Base-by-base conservation (phyloP, 1,140 invertebrate genomes). In the Linepithema humile region DNA sequence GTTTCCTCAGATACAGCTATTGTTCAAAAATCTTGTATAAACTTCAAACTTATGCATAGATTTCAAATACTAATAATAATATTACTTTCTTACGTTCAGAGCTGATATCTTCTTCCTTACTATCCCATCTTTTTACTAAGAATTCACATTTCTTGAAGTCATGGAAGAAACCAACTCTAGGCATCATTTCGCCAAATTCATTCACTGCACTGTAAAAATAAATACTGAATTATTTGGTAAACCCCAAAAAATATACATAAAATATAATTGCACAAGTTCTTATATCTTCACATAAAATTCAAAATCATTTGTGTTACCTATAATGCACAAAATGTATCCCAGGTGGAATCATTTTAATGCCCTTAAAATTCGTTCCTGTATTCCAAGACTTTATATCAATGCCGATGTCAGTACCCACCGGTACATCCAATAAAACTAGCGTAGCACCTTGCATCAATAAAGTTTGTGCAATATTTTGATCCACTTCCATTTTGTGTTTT, bases 271-370 rank as follows among this genome's bases (percentile, higher is more conserved):
- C 20, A 45, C 10, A 12, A 45, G 23, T n/a, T n/a, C n/a, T n/a
- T n/a, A 80, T 40, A 73, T 2, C 7, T 35, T 7, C 4, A 38
- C 12, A 15, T 7, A 43, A 50, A 6, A 65, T 64, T 35, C n/a
- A 32, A 5, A 55, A 48, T 32, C 65, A 26, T 29, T 70, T 59
- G 43, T 45, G 45, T 80, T 89, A 94, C 94, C 98, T 98, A 92
- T 98, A 99, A 94, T 98, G 98, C 9, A 99, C 95, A 92, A 97
- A 99, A 95, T 99, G 99, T 74, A 99, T 94, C 23, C 99, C 99
- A 17, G 98, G 98, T 1, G 99, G 99, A 85, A 99, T 99, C 98
- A 99, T 99, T 96, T 99, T 99, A 48, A 99, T 96, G 17, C 99
- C 99, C 84, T 97, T 96, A 93, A 99, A 99, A 92, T 97, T 97